Percentiles rank a stretch among this genome's conserved stretches.
Conservation (phyloP, 2,113 vertebrate genomes). For the Chauna torquata region DNA sequence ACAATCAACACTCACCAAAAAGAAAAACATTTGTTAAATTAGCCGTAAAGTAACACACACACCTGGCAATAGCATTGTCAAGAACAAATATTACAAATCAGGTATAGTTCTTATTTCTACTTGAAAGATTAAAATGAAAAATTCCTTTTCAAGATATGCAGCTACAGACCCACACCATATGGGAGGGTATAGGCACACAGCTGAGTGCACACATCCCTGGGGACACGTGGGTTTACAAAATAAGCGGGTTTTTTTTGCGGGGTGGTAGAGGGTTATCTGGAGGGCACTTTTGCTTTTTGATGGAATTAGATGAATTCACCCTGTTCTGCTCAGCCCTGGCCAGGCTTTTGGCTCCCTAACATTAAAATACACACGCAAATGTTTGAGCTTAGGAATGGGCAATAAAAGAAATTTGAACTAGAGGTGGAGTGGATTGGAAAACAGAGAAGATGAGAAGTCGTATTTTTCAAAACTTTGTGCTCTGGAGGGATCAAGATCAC, state of each 20-base stretch:
- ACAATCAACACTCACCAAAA: neutral
- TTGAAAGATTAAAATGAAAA: neutral
- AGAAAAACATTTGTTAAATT: neutral
- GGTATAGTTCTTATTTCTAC: neutral
- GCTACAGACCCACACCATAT: rapidly evolving
- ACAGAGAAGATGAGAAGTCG: neutral
- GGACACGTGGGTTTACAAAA: neutral
- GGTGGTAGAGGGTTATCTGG: neutral
- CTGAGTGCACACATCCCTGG: rapidly evolving
- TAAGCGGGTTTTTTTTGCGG: rapidly evolving
- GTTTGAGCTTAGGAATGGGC: neutral
- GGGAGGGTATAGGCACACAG: neutral
- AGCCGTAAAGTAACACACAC: neutral
- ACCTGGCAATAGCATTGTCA: neutral
- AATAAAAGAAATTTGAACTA: neutral
- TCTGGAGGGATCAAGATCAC: neutral
- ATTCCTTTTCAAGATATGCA: neutral
- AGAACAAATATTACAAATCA: neutral
- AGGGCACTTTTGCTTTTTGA: neutral
- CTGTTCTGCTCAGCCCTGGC: neutral
- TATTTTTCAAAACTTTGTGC: rapidly evolving
- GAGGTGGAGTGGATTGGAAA: neutral
- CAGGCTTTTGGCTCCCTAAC: neutral
- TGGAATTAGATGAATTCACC: neutral
- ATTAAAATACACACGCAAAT: neutral